phyloP scores from a whole-genome alignment of 2,888 invertebrate genomes.

The Phengaris alcon region DNA sequence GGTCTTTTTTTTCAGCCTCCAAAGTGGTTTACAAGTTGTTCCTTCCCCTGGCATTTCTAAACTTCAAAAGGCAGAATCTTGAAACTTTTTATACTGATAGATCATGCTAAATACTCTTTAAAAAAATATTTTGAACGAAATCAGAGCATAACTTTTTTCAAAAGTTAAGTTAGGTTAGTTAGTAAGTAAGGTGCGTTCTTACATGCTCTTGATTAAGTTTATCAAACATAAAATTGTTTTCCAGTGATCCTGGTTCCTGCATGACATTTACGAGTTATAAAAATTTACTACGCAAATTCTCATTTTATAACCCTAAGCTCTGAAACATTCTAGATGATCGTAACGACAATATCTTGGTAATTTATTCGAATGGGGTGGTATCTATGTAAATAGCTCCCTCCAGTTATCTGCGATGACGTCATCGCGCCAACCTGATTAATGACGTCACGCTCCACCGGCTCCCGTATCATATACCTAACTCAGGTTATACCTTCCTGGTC shows the following conservation, averaged over 20 bases:
- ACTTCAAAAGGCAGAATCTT: no score
- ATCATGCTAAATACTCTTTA: no score
- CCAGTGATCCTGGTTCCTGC: not conserved
- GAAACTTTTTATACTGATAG: no score
- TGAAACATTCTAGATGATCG: constrained; percentile 23
- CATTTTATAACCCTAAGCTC: constrained; percentile 21
- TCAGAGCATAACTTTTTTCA: no score
- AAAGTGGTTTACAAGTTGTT: no score
- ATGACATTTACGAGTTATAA: constrained; percentile 12
- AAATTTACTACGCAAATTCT: constrained; percentile 4
- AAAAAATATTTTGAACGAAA: no score
- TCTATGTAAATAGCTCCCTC: constrained; percentile 49
- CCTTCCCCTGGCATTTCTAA: no score
- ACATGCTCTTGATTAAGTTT: not conserved
- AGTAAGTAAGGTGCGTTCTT: no score
- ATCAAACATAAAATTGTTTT: not conserved
- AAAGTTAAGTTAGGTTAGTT: no score
- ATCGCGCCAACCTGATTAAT: constrained; percentile 51
- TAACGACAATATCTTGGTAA: constrained; percentile 32
- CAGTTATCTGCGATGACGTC: constrained; percentile 53
- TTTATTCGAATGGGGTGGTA: constrained; percentile 38
- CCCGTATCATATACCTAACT: constrained; percentile 26
- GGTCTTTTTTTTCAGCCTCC: no score
- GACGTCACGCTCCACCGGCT: constrained; percentile 48
- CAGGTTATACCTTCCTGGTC: constrained; percentile 11